Evolutionary conservation across 2,797 vertebrate genomes (phyloP).

Genomic region (Pseudochaenichthys georgianus): DNA sequence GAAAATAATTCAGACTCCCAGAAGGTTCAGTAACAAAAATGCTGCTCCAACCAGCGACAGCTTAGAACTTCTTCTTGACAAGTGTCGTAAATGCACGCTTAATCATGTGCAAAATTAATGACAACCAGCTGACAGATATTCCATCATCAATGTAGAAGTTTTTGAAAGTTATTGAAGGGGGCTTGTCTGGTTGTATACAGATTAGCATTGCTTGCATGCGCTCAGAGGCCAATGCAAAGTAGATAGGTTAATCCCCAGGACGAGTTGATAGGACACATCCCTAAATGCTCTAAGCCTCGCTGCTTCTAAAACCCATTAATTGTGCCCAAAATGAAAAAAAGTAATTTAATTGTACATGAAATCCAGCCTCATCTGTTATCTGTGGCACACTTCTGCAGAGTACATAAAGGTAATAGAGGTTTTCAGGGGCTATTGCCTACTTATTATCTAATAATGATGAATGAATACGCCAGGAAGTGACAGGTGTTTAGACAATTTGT

Average conservation of each 20-base stretch:
- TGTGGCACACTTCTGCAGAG: constrained; percentile 75
- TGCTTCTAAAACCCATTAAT: constrained; percentile 80
- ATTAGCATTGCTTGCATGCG: constrained; percentile 78
- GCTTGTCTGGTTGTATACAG: constrained; percentile 72
- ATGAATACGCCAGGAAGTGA: constrained; percentile 84
- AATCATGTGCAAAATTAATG: constrained; percentile 82
- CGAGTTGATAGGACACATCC: constrained; percentile 75
- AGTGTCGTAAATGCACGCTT: constrained; percentile 72
- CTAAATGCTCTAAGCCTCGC: constrained; percentile 69
- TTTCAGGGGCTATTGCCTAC: constrained; percentile 81
- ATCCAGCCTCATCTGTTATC: constrained; percentile 83
- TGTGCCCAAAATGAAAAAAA: constrained; percentile 75
- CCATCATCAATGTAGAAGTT: constrained; percentile 81
- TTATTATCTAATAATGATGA: constrained; percentile 89
- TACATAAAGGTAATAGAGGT: constrained; percentile 83
- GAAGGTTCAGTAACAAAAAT: constrained; percentile 36
- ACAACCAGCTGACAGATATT: constrained; percentile 82
- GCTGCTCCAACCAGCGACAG: constrained; percentile 38
- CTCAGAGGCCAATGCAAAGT: constrained; percentile 70
- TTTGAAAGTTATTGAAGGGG: constrained; percentile 80
- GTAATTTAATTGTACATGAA: constrained; percentile 78
- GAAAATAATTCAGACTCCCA: constrained; percentile 16
- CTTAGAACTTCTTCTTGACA: constrained; percentile 73
- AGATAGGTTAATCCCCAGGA: constrained; percentile 79
- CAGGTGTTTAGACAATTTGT: constrained; percentile 84